These are phyloP conservation scores for Melanotaenia pygmaea DNA, from an alignment of 2,797 vertebrate genomes.

Conservation along the genomic window DNA sequence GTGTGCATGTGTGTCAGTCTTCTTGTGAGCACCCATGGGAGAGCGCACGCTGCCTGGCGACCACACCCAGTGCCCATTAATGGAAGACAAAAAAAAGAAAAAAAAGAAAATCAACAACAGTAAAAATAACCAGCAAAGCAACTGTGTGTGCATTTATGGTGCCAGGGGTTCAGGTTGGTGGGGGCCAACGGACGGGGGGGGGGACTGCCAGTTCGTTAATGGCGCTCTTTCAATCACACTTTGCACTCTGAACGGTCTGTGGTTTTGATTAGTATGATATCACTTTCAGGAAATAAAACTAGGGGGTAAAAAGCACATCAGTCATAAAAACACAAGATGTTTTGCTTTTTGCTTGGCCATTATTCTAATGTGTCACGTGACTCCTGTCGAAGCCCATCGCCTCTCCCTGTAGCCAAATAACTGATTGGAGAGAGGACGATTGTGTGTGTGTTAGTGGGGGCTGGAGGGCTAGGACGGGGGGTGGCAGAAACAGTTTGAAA, in stretches of 20 bases:
- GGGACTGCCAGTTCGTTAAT: constrained; percentile 85
- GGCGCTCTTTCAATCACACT: constrained; percentile 95
- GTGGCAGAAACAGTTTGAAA: constrained; percentile 80
- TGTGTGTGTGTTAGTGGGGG: constrained; percentile 9
- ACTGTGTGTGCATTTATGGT: constrained; percentile 30
- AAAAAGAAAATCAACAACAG: constrained; percentile 55
- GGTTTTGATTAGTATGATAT: constrained; percentile 97
- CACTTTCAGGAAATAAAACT: constrained; percentile 85
- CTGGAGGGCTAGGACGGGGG: constrained; percentile 28
- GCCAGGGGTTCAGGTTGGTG: constrained; percentile 34
- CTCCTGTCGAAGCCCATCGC: constrained; percentile 68
- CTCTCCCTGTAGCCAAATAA: constrained; percentile 70
- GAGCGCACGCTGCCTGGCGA: constrained; percentile 59
- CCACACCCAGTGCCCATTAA: constrained; percentile 96
- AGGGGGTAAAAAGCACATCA: constrained; percentile 72
- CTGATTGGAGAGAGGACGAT: constrained; percentile 38
- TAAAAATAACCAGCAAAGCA: constrained; percentile 58
- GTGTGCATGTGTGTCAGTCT: constrained; percentile 27
- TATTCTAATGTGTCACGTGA: constrained; percentile 98
- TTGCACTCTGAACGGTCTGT: constrained; percentile 95
- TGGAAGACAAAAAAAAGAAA: constrained; percentile 80
- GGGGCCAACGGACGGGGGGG: constrained; percentile 7
- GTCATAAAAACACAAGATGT: constrained; percentile 88
- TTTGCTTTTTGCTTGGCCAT: constrained; percentile 87
- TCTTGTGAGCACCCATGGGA: constrained; percentile 45